Base-by-base conservation (phyloP, 2,113 vertebrate species). In the Eulemur rufifrons region DNA sequence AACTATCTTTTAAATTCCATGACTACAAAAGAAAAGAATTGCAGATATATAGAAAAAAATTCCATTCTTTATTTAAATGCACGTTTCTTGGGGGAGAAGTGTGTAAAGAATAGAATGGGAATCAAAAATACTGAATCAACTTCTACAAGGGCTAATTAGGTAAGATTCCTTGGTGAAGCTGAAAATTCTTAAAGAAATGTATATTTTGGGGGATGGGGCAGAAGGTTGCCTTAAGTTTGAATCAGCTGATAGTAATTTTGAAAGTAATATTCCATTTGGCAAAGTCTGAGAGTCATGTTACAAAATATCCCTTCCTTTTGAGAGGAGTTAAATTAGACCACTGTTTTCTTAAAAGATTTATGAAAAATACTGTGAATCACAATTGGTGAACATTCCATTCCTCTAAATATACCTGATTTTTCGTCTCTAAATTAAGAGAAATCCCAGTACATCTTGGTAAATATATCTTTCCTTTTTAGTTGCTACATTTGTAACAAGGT, bases 1-100 rank as follows among this genome's bases (percentile, higher is more conserved):
- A 90, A 12, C 25, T 27, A 23, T 69, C 47, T 86, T 97, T 96
- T 95, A 84, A 89, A 80, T 90, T n/a, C 52, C 63, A 61, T 56
- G 20, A 32, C 14, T 37, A 52, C 45, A 59, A 83, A 89, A 50
- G 5, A 34, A 92, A 86, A 93, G 7, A 84, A 42, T 54, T 63
- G 9, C 12, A 88, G 37, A 37, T 45, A 63, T 11, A 64, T 0
- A 85, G 39, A 13, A 66, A 45, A 64, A 32, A 34, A 68, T 32
- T 82, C 23, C 11, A 64, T 14, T 89, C 8, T 66, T 74, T 29
- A 23, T 56, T 68, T 77, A 45, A 94, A 86, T 76, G 54, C 11
- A 10, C 29, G 9, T 87, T 91, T 95, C 13, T 68, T 85, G 8
- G 21, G 52, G 32, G 27, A 74, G 50, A 91, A 8, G 5, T 76